Percentiles rank a stretch among this genome's conserved stretches.
Conservation (phyloP, 2,888 invertebrate genomes). For the Bibio marci region DNA sequence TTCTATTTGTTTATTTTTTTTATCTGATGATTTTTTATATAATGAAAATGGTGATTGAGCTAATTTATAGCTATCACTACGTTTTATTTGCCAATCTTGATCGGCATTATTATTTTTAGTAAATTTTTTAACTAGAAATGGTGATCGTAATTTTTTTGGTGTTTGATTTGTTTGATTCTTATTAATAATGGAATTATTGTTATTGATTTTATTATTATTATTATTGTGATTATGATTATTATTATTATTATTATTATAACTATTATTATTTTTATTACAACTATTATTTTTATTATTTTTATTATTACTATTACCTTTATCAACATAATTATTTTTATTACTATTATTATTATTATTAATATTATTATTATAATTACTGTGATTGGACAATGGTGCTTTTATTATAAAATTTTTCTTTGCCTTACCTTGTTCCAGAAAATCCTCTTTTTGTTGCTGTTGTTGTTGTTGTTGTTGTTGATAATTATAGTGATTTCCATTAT, state of each 20-base stretch:
- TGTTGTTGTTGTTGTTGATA: constrained; percentile 4
- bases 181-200: constrained; percentile 11
- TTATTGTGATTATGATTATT: constrained; percentile 13
- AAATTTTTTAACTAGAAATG: constrained; percentile 5
- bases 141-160: constrained; percentile 3
- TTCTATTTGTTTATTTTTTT: constrained; percentile 34
- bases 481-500: constrained; percentile 1
- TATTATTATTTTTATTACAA: constrained; percentile 11
- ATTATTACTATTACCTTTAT: too few relatives aligned
- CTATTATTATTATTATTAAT: not conserved
- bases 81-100: constrained; percentile 37
- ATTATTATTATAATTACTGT: constrained; percentile 5
- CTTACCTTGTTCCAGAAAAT: too few relatives aligned
- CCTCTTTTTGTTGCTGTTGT: not conserved
- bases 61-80: constrained; percentile 70
- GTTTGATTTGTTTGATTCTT: constrained; percentile 8
- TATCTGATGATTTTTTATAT: constrained; percentile 35
- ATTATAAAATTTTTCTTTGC: constrained; percentile 20
- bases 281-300: too few relatives aligned
- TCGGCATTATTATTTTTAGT: constrained; percentile 18
- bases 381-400: constrained; percentile 18
- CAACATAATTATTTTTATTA: constrained; percentile 1
- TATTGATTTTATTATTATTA: constrained; percentile 26
- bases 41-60: constrained; percentile 57
- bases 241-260: constrained; percentile 26